phyloP scores from a whole-genome alignment of 2,113 vertebrate genomes.

The Strix uralensis region DNA sequence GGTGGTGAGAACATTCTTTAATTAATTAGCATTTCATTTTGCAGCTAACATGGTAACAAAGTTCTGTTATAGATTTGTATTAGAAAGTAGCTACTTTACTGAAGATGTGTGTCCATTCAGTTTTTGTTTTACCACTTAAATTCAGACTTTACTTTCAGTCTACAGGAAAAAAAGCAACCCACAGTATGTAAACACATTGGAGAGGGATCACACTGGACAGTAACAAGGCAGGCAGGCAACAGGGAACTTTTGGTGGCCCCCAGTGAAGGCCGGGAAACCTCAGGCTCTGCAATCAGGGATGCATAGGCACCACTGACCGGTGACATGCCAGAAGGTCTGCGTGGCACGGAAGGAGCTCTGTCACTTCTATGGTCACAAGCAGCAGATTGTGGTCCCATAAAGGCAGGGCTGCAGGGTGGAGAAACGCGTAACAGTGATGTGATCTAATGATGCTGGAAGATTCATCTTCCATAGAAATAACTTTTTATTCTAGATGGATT shows the following conservation, averaged over 20 bases:
- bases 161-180: neutral
- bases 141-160: neutral
- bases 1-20: neutral
- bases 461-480: neutral
- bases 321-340: neutral
- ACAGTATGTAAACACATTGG: neutral
- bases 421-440: neutral
- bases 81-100: neutral
- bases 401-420: neutral
- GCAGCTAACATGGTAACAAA: neutral
- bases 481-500: neutral
- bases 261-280: neutral
- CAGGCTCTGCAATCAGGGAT: accelerated
- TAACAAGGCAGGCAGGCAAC: neutral
- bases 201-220: neutral
- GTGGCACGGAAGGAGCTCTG: neutral
- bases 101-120: neutral
- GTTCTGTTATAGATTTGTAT: neutral
- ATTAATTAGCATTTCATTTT: neutral
- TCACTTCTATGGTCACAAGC: neutral
- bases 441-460: neutral
- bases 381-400: neutral
- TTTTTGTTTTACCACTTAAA: neutral
- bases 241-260: neutral
- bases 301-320: neutral